Conservation (phyloP, 30 jellyfish, hydroid and myxozoan genomes). For the Clytia hemisphaerica region DNA sequence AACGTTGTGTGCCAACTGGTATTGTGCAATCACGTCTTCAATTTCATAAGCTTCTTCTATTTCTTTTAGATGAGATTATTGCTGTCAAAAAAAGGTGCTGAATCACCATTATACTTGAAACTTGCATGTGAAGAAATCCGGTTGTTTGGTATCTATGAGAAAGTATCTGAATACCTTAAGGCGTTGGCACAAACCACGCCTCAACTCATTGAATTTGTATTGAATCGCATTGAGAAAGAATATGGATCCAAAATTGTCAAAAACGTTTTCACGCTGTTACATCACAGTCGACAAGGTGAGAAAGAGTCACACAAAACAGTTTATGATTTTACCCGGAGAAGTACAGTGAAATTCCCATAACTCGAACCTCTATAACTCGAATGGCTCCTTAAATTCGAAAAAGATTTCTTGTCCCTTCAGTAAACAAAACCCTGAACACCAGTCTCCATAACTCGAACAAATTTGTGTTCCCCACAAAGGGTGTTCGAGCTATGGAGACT, state of each 20-base stretch:
- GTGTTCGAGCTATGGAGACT: too few species aligned
- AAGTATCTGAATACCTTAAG: constrained; percentile 55
- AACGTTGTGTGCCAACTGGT: too few species aligned
- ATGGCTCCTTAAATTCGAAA: too few species aligned
- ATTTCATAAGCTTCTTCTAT: too few species aligned
- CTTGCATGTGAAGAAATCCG: constrained; percentile 93
- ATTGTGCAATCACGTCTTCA: too few species aligned
- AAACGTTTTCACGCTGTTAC: constrained; percentile 29
- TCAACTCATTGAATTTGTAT: constrained; percentile 43
- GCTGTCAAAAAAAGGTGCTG: constrained; percentile 73
- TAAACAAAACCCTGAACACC: too few species aligned
- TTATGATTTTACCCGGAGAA: too few species aligned
- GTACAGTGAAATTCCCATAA: too few species aligned
- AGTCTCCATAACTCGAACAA: too few species aligned
- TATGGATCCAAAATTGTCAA: constrained; percentile 52
- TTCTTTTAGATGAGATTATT: constrained; percentile 65
- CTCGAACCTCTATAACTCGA: too few species aligned
- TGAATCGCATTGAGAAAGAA: constrained; percentile 54
- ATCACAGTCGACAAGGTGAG: constrained; percentile 53
- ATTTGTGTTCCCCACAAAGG: too few species aligned
- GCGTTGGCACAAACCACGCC: constrained; percentile 70
- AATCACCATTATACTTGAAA: constrained; percentile 63
- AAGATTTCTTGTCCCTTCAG: too few species aligned
- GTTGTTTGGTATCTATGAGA: constrained; percentile 72
- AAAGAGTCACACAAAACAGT: neutral